Percentiles rank a stretch among this genome's conserved stretches.
Conservation (phyloP, 2,888 invertebrate genomes). For the Lymantria dispar region DNA sequence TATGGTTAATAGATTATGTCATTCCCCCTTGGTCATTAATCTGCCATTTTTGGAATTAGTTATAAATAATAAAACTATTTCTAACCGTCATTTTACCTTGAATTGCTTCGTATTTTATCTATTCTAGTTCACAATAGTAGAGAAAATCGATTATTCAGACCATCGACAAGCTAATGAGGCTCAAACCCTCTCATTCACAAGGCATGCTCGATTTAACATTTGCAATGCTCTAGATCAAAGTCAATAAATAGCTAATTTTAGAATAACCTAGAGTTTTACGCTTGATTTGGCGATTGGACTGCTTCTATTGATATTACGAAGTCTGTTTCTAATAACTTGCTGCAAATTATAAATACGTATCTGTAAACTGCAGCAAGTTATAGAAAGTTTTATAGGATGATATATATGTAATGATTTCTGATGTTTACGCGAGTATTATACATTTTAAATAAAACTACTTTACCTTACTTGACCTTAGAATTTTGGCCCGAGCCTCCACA, state of each 20-base stretch:
- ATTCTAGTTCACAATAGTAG: neutral
- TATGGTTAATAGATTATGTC: too few species aligned
- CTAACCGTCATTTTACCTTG: neutral
- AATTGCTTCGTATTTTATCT: neutral
- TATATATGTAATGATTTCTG: too few species aligned
- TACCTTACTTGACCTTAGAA: too few species aligned
- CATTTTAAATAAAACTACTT: too few species aligned
- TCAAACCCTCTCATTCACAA: neutral
- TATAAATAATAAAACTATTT: neutral
- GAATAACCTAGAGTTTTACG: neutral
- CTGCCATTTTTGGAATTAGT: too few species aligned
- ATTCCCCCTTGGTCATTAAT: too few species aligned
- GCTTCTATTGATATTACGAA: neutral
- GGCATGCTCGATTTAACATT: neutral
- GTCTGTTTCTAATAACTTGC: neutral
- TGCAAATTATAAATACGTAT: too few species aligned
- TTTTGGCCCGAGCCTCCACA: too few species aligned
- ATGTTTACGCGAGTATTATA: too few species aligned
- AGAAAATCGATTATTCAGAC: neutral
- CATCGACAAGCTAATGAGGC: neutral
- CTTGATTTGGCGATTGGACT: constrained; percentile 6
- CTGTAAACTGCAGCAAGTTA: too few species aligned
- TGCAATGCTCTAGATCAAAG: neutral
- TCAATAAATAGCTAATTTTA: constrained; percentile 4
- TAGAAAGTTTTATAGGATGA: too few species aligned